Conservation (phyloP, 2,797 vertebrate species). For the Nasua narica region DNA sequence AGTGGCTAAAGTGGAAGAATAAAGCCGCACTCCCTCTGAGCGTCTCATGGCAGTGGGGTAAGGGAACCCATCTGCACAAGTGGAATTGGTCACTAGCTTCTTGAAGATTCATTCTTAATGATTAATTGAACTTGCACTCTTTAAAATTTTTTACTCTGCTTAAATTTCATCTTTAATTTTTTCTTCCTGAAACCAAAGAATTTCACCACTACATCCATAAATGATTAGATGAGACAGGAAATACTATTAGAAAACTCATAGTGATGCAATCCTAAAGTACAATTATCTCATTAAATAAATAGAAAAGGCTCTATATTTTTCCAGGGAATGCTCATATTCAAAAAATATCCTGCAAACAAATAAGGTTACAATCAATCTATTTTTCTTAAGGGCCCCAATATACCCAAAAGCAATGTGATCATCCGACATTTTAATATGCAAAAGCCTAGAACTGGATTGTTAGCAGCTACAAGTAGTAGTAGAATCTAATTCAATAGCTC, state of each 20-base stretch:
- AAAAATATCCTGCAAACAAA: slow-evolving; percentile 14
- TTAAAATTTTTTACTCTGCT: slow-evolving; percentile 35
- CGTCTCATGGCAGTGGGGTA: rapidly evolving
- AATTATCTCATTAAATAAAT: background rate
- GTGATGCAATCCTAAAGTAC: background rate
- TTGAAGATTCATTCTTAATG: slow-evolving; percentile 8
- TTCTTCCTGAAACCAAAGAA: background rate
- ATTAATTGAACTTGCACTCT: background rate
- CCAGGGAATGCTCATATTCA: background rate
- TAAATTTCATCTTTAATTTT: slow-evolving; percentile 46
- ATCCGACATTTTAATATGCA: background rate
- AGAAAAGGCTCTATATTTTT: background rate
- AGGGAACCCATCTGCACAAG: background rate
- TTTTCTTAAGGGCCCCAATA: slow-evolving; percentile 6
- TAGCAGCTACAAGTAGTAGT: background rate
- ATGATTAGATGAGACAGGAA: background rate
- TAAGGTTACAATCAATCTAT: background rate
- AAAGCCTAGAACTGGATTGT: background rate
- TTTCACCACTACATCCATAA: slow-evolving; percentile 8
- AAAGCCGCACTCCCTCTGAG: background rate
- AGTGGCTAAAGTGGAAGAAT: background rate
- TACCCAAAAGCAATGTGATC: background rate
- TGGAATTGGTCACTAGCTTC: background rate
- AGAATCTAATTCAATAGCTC: background rate
- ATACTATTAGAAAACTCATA: background rate